Evolutionary conservation across 2,888 invertebrate genomes (phyloP), one percentile per base, ranked within the genome.

Genomic region (Alloplasta piceator): DNA sequence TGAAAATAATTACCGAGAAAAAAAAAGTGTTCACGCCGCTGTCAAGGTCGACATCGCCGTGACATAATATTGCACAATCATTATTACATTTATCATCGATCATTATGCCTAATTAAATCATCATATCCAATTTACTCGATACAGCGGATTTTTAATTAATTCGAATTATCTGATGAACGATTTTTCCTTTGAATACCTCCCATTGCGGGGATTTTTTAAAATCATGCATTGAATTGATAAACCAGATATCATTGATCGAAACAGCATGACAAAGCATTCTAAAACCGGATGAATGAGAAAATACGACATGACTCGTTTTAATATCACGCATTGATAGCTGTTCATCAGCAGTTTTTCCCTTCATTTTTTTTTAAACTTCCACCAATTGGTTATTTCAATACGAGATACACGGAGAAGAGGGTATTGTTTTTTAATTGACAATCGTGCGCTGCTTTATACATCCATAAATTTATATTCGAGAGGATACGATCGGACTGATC

Each of bases 331-430:
- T 55, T 50, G 9, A 38, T 50, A 55, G 76, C 50, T 64, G 41
- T 7, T 4, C 12, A 77, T 73, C 68, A 68, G 67, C 56, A 63
- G 61, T 68, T 68, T 77, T 58, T n/a, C n/a, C n/a, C n/a, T n/a
- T n/a, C n/a, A n/a, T n/a, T n/a, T n/a, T n/a, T 26, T 26, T 58
- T 68, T 64, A 61, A 77, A 26, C 26, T 26, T 80, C 12, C n/a
- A 39, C 43, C 10, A 58, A 50, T 58, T 43, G n/a, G 7, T 9
- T 63, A 39, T 10, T 58, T 14, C 16, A 12, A 14, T 52, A 63
- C 61, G 12, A 50, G 14, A 55, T 56, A 41, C 14, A 50, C 26
- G 26, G 52, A 6, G 58, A n/a, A 36, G 72, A 48, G 41, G 5
- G 12, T 68, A 64, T 52, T 63, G 56, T 56, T 6, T n/a, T 67